Evolutionary conservation across 2,113 vertebrate genomes (phyloP), one percentile per base, ranked within the genome.

Genomic region (Macrotis lagotis): DNA sequence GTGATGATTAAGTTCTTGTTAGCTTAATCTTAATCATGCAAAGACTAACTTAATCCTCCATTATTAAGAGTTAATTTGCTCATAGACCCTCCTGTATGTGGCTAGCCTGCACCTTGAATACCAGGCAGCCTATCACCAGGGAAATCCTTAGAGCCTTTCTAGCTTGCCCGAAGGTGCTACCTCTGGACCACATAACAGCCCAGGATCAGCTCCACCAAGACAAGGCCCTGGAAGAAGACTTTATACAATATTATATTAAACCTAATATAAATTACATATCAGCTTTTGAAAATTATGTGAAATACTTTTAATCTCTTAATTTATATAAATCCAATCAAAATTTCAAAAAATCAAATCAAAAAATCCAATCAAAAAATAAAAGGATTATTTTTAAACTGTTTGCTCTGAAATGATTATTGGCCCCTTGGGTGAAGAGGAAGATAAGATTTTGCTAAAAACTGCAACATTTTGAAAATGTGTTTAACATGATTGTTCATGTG

Each of bases 201-300:
- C 19, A 83, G 66, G 59, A 9, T 44, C 37, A 83, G n/a, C n/a
- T 44, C 66, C 66, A 83, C 6, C 66, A 83, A 24, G 66, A 83
- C 44, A n/a, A 83, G 19, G 66, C n/a, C 22, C 66, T 83, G 66
- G 66, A 83, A n/a, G n/a, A 44, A 24, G 19, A 44, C 66, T 83
- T 44, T 83, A 83, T 9, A 83, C n/a, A 83, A 83, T 83, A 66
- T 24, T 11, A 91, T 50, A 50, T 90, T n/a, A 25, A 91, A 51
- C 89, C 52, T 66, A 91, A 93, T 49, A 91, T 92, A 94, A 88
- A 91, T 92, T 55, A 95, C 10, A 91, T 16, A 88, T 8, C 92
- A 52, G 2, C 59, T 92, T 90, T 55, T 0, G n/a, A 94, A 94
- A 90, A 92, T 25, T 48, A 44, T 90, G 89, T n/a, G 47, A 90